These are phyloP conservation scores for Holotrichia oblita DNA, from an alignment of 1,140 invertebrate species.

Conservation along the genomic window DNA sequence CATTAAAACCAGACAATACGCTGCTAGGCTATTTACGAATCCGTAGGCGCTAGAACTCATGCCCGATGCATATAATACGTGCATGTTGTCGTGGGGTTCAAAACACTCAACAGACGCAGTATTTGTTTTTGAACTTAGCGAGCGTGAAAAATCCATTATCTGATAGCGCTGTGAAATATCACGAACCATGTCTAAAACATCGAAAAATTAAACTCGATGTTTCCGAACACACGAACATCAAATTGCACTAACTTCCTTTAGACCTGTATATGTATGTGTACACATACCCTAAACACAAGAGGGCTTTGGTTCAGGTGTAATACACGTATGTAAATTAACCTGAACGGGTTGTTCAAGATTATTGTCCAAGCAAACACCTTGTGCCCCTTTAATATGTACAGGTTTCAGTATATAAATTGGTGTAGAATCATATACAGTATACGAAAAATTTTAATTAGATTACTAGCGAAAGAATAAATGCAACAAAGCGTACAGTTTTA, in stretches of 20 bases:
- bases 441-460: too few relatives aligned
- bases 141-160: conserved; percentile 23
- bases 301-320: background rate
- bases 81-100: too few relatives aligned
- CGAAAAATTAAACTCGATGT: conserved; percentile 24
- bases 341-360: background rate
- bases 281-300: background rate
- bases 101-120: background rate
- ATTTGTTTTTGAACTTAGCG: conserved; percentile 34
- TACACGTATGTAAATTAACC: background rate
- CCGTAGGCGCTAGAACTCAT: too few relatives aligned
- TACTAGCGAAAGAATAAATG: too few relatives aligned
- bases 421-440: too few relatives aligned
- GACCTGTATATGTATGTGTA: too few relatives aligned
- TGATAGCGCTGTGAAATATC: conserved; percentile 20
- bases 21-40: too few relatives aligned
- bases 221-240: conserved; percentile 22
- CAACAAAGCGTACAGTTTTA: too few relatives aligned
- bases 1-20: too few relatives aligned
- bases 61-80: too few relatives aligned
- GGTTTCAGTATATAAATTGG: too few relatives aligned
- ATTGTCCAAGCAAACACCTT: background rate
- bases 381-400: too few relatives aligned
- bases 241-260: background rate
- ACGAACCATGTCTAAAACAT: conserved; percentile 21